Conservation (phyloP, 2,113 vertebrate species). For the Litocranius walleri region DNA sequence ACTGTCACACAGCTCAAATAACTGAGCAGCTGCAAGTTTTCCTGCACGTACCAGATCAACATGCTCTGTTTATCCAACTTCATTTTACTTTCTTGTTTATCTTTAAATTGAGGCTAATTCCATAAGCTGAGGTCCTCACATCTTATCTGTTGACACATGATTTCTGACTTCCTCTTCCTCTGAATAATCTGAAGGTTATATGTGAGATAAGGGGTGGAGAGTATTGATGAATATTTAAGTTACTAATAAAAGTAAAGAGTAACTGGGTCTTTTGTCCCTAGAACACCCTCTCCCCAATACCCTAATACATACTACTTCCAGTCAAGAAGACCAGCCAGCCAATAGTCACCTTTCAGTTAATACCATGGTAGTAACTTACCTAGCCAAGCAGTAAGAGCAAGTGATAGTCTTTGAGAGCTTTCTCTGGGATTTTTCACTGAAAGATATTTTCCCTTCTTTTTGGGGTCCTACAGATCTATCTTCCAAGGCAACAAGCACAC, state of each 20-base stretch:
- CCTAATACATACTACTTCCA: not conserved
- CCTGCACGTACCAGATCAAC: not conserved
- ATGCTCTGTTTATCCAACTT: not conserved
- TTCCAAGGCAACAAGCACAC: conserved; percentile 86
- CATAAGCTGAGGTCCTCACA: not conserved
- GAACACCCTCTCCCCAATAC: not conserved
- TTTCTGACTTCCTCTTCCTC: not conserved
- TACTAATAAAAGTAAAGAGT: not conserved
- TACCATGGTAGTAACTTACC: not conserved
- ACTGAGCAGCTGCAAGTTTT: not conserved
- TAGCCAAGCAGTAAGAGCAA: not conserved
- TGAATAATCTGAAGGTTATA: not conserved
- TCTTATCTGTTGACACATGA: not conserved
- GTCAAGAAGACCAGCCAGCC: not conserved
- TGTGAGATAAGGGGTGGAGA: not conserved
- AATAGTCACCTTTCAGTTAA: not conserved
- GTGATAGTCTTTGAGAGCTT: not conserved
- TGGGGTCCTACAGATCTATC: conserved; percentile 83
- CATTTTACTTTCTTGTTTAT: not conserved
- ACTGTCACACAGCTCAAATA: not conserved
- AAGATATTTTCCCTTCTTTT: not conserved
- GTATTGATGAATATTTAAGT: not conserved
- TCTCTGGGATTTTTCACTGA: not conserved
- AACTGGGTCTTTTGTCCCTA: not conserved
- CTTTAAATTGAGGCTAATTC: not conserved